Evolutionary conservation across 2,797 vertebrate species (phyloP).

Genomic region (Pseudochirops corinnae): DNA sequence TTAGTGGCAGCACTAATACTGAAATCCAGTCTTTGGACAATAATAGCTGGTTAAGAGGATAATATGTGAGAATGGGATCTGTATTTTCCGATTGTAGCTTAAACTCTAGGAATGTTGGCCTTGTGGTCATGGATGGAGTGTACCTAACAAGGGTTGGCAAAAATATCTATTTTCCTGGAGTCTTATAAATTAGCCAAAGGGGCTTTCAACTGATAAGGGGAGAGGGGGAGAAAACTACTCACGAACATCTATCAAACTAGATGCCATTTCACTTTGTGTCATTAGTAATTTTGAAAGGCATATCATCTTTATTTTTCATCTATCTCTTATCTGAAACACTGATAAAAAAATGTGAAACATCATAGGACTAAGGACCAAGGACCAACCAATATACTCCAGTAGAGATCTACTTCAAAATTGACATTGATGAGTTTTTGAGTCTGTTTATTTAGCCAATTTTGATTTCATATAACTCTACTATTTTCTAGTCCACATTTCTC

Average conservation of each 20-base stretch:
- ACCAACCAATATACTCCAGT: not conserved
- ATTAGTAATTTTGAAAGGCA: not conserved
- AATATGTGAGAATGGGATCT: not conserved
- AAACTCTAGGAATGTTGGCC: not conserved
- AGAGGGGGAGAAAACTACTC: not conserved
- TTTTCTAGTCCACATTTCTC: not conserved
- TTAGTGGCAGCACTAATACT: not conserved
- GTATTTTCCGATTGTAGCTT: not conserved
- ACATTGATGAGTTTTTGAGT: not conserved
- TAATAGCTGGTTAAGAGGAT: not conserved
- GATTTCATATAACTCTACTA: not conserved
- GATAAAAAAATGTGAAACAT: not conserved
- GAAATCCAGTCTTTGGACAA: not conserved
- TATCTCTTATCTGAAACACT: not conserved
- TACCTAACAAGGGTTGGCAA: not conserved
- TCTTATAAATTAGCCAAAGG: not conserved
- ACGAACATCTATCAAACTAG: not conserved
- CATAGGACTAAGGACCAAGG: not conserved
- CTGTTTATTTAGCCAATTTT: not conserved
- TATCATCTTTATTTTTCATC: not conserved
- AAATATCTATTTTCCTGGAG: not conserved
- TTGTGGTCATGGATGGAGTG: not conserved
- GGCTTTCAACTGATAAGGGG: not conserved
- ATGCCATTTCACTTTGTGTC: not conserved
- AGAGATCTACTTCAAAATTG: not conserved